Conservation (phyloP, 2,888 invertebrate genomes). For the Unio delphinus region DNA sequence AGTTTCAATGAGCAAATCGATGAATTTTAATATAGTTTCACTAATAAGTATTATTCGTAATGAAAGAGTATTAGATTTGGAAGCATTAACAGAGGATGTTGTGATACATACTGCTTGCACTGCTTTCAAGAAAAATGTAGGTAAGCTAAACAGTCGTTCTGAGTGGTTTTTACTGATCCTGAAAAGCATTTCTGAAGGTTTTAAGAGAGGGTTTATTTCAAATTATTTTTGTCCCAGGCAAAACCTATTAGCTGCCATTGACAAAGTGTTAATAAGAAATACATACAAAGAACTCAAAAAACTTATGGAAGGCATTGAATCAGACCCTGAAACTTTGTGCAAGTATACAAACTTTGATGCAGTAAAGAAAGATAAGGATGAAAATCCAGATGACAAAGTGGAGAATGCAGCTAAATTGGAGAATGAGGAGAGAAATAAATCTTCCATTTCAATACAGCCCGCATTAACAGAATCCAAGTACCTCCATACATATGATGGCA, state of each 20-base stretch:
- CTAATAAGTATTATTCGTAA: conserved; percentile 37
- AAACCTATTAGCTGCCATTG: conserved; percentile 26
- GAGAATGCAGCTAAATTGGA: background rate
- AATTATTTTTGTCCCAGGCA: conserved; percentile 37
- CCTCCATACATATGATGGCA: too few relatives aligned
- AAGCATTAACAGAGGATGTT: conserved; percentile 33
- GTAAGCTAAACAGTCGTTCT: conserved; percentile 21
- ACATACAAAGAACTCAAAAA: conserved; percentile 18
- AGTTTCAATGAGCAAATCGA: background rate
- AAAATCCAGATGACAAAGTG: background rate
- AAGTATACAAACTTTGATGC: conserved; percentile 25
- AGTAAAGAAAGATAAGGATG: background rate
- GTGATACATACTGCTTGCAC: conserved; percentile 37
- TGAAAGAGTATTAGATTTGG: conserved; percentile 18
- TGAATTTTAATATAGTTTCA: conserved; percentile 35
- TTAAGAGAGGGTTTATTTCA: conserved; percentile 27
- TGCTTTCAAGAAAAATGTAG: conserved; percentile 35
- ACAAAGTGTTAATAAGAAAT: conserved; percentile 6
- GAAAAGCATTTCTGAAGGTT: conserved; percentile 23
- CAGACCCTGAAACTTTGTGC: conserved; percentile 23
- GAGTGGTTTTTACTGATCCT: conserved; percentile 35
- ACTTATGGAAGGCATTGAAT: conserved; percentile 19
- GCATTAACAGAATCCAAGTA: too few relatives aligned
- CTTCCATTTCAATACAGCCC: background rate
- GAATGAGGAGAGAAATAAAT: background rate